phyloP scores from a whole-genome alignment of 2,888 invertebrate genomes.

The Eueremaeus valkanovi region DNA sequence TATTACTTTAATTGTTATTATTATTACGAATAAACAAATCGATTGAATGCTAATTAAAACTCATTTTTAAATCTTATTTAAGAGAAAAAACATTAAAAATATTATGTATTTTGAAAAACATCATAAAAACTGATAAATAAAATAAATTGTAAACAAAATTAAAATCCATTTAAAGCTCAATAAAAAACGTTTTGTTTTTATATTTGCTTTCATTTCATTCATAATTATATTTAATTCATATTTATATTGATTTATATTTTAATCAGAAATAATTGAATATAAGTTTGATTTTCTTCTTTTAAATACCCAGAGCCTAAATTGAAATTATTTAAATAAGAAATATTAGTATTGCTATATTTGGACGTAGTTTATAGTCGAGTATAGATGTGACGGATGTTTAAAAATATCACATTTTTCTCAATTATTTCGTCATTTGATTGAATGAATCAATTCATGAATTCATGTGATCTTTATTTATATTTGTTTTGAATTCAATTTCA shows the following conservation, averaged over 20 bases:
- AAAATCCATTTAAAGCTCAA: not conserved
- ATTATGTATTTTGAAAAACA: too few relatives aligned
- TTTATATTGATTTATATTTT: too few relatives aligned
- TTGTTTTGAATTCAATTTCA: not conserved
- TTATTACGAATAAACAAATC: not conserved
- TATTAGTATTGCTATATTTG: too few relatives aligned
- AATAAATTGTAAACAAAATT: slow-evolving; percentile 3
- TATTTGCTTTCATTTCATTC: not conserved
- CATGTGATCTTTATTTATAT: not conserved
- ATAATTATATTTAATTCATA: too few relatives aligned
- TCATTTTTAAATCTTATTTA: not conserved
- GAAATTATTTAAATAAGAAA: too few relatives aligned
- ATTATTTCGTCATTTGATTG: not conserved
- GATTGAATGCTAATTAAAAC: not conserved
- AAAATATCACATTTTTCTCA: too few relatives aligned
- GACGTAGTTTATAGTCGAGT: too few relatives aligned
- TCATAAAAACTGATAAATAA: not conserved
- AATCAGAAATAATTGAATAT: too few relatives aligned
- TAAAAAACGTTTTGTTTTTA: slow-evolving; percentile 6
- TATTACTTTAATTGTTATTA: not conserved
- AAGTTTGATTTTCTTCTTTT: too few relatives aligned
- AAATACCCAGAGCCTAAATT: too few relatives aligned
- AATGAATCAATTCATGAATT: not conserved
- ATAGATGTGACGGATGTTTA: too few relatives aligned
- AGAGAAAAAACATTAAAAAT: too few relatives aligned